These are phyloP conservation scores for Rhabdomys pumilio DNA, from an alignment of 2,797 vertebrate genomes.

Conservation along the genomic window DNA sequence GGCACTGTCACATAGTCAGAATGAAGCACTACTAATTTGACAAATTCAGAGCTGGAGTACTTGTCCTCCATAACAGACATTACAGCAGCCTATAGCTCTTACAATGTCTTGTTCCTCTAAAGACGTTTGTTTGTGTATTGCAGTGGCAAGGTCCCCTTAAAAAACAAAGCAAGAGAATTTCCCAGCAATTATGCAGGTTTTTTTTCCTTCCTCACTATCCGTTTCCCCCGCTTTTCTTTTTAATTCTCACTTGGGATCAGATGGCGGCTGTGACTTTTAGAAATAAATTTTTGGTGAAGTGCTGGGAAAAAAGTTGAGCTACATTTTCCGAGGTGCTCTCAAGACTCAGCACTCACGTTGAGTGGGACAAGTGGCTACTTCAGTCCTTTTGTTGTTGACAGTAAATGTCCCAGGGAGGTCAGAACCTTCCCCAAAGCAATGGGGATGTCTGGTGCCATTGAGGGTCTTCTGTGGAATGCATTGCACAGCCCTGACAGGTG, in stretches of 20 bases:
- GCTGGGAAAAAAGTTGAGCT: neutral
- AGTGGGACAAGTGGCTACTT: neutral
- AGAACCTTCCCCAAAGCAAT: neutral
- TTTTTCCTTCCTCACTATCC: neutral
- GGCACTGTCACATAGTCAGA: neutral
- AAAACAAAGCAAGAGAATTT: neutral
- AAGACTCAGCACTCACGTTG: neutral
- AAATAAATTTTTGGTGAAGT: neutral
- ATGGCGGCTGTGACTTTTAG: neutral
- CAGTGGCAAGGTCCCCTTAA: neutral
- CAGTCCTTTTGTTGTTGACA: neutral
- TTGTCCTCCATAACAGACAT: neutral
- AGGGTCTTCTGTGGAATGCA: neutral
- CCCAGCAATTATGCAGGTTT: neutral
- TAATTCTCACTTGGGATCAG: neutral
- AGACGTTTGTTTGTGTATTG: conserved; percentile 42
- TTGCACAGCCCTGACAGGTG: neutral
- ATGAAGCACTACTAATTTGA: neutral
- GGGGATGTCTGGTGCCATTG: neutral
- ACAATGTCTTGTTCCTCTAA: neutral
- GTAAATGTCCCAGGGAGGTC: neutral
- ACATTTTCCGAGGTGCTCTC: neutral
- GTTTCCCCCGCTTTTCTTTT: neutral
- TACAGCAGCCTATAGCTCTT: neutral
- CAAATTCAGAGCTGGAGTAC: conserved; percentile 25